Percentiles rank a stretch among this genome's conserved stretches.
Conservation (phyloP, 1,140 invertebrate genomes). For the Cotesia vestalis region DNA sequence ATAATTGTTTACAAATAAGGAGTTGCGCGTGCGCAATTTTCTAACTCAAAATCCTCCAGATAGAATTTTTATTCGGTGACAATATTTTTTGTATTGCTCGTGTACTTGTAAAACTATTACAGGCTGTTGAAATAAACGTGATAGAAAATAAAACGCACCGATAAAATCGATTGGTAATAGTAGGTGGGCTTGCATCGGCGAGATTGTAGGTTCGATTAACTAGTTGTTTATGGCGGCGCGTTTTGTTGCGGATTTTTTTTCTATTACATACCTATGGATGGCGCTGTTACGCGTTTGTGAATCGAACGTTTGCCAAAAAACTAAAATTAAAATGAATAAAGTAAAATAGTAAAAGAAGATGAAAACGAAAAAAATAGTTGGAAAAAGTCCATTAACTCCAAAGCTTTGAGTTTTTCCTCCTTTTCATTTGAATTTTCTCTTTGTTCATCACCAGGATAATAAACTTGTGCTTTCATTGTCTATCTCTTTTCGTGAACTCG, state of each 20-base stretch:
- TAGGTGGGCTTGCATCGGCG: slow-evolving; percentile 27
- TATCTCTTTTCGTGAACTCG: slow-evolving; percentile 42
- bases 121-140: background rate
- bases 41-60: too few species aligned
- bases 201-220: slow-evolving; percentile 61
- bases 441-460: slow-evolving; percentile 4
- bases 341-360: slow-evolving; percentile 7
- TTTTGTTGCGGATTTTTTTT: slow-evolving; percentile 10
- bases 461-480: slow-evolving; percentile 30
- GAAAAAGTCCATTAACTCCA: slow-evolving; percentile 57
- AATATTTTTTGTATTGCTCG: too few species aligned
- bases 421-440: slow-evolving; percentile 29
- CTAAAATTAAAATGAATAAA: slow-evolving; percentile 15
- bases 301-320: slow-evolving; percentile 13
- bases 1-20: too few species aligned
- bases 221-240: slow-evolving; percentile 62
- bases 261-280: slow-evolving; percentile 26
- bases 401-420: slow-evolving; percentile 43
- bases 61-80: too few species aligned
- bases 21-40: too few species aligned
- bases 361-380: slow-evolving; percentile 38
- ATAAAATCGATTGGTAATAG: slow-evolving; percentile 21
- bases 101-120: background rate
- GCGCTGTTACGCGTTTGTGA: slow-evolving; percentile 27
- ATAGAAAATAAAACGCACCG: slow-evolving; percentile 1